Base-by-base conservation (phyloP, 2,797 vertebrate genomes). In the Lepidocolaptes lacrymiger region DNA sequence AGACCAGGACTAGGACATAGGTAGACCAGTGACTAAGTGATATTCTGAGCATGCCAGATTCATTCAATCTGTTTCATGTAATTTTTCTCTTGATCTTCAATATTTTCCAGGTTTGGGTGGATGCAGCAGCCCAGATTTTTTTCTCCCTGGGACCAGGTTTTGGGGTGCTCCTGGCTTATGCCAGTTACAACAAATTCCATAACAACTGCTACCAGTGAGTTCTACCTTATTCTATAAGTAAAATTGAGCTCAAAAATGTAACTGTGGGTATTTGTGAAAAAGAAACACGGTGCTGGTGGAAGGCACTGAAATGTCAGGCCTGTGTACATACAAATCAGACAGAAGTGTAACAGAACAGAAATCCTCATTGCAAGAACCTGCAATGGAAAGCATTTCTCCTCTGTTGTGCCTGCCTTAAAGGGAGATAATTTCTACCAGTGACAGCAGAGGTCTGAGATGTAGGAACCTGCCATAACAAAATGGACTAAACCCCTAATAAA, bases 161-260 rank as follows among this genome's bases (percentile, higher is more conserved):
- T 52, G 99, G 99, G 6, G 99, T 99, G 32, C 98, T 99, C 4
- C 97, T 99, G 49, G 99, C 99, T 83, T 99, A 99, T 34, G 99
- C 99, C 69, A 99, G 99, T 97, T 99, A 99, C 98, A 99, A 99
- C 97, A 99, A 99, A 20, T 99, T 99, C 98, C 98, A 99, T 97
- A 99, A 99, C 98, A 99, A 99, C 98, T 99, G 99, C 96, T 99
- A 99, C 97, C 99, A 99, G 99, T 99, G 96, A 99, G 98, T 98
- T 80, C 85, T 89, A 32, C 41, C 73, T 91, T 80, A 62, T 61
- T 89, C 59, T 69, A 49, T 7, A 41, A 21, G 6, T 63, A 72
- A 91, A 80, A 66, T 1, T 0, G 1, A 88, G n/a, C 52, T 46
- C 1, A 30, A 28, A 41, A 71, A 34, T 37, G 2, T 28, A 71